Evolutionary conservation across 2,113 vertebrate species (phyloP), one percentile per base, ranked within the genome.

Genomic region (Thomomys bottae): DNA sequence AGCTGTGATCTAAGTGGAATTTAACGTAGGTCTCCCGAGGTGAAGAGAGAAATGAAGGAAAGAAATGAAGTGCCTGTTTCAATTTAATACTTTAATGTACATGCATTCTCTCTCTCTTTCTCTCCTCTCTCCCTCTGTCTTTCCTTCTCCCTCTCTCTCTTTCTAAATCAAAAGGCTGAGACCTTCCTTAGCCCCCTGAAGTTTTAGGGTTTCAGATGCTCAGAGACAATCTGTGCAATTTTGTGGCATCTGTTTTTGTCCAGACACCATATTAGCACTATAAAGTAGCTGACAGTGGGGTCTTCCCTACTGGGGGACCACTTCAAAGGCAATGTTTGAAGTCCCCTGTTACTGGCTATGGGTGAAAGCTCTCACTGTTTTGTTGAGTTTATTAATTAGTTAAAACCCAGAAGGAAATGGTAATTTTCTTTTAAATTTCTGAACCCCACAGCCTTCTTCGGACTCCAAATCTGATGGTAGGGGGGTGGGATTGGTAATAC

Each of bases 11-110:
- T 94, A 94, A 94, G 96, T 84, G 86, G 85, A 88, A 24, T 70
- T 97, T 95, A 86, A 84, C 72, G 87, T 77, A 91, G 87, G 72
- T 89, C 96, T 96, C 96, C 95, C 93, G 93, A 92, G 96, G 90
- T 84, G 94, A 96, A 77, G 77, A 72, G 90, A 91, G 84, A 96
- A 88, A 93, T 76, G 72, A 66, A 84, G 92, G 90, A 96, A 97
- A 96, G 70, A n/a, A 96, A 96, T 95, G 94, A 96, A 93, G 79
- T 95, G 95, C 89, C 93, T 92, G 42, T 92, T 97, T 96, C 95
- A 95, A 94, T 96, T 96, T 95, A 96, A 95, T 96, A 93, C 89
- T 94, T 94, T 49, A 80, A 80, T 59, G 17, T 54, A 12, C 14
- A 12, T 80, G 90, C 75, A 68, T 26, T 32, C 10, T 64, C 42